Evolutionary conservation across 2,888 invertebrate species (phyloP).

Genomic region (Perizoma flavofasciatum): DNA sequence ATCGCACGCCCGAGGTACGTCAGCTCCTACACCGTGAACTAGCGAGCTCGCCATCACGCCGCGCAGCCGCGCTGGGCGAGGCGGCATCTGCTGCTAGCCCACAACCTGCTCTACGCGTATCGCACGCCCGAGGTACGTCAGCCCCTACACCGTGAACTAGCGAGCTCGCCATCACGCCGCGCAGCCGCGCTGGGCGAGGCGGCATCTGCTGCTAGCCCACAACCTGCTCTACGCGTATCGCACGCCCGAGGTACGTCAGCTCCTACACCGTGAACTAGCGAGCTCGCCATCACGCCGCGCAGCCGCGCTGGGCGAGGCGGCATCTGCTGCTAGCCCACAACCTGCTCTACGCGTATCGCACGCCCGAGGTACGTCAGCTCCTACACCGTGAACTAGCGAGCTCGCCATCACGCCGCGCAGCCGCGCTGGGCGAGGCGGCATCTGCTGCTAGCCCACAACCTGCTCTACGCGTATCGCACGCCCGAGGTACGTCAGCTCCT

Average conservation of each 20-base stretch:
- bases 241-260: neutral
- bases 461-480: constrained; percentile 55
- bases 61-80: constrained; percentile 48
- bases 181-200: constrained; percentile 47
- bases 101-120: constrained; percentile 70
- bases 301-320: constrained; percentile 47
- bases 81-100: constrained; percentile 58
- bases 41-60: constrained; percentile 39
- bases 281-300: constrained; percentile 29
- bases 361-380: neutral
- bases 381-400: too few relatives aligned
- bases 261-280: too few relatives aligned
- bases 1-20: neutral
- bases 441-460: constrained; percentile 62
- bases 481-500: neutral
- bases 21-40: too few relatives aligned
- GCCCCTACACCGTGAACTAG: too few relatives aligned
- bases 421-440: constrained; percentile 3
- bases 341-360: constrained; percentile 60
- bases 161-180: constrained; percentile 34
- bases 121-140: constrained; percentile 32
- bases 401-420: neutral
- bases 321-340: constrained; percentile 63
- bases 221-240: constrained; percentile 62
- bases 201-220: constrained; percentile 61